Evolutionary conservation across 2,113 vertebrate species (phyloP), one percentile per base, ranked within the genome.

Genomic region (Thamnophis sirtalis): DNA sequence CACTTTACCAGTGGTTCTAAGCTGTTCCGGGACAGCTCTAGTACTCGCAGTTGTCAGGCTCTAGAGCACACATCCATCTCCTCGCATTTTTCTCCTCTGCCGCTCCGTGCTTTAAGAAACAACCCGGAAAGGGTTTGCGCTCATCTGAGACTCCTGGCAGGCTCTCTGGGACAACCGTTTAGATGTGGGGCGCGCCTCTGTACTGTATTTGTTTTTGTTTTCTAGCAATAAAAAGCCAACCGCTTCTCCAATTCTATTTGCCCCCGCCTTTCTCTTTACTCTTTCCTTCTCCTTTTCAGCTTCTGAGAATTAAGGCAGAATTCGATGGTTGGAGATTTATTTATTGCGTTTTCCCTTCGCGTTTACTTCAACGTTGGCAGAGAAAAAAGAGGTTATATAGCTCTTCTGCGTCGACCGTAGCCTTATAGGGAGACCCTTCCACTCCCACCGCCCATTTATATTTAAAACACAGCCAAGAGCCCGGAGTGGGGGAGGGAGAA

Each of bases 371-470:
- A 3, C 24, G 17, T 80, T 89, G 48, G 38, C 13, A 33, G 33
- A 43, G 73, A 21, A 6, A 7, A 4, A 33, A 26, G 13, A 19
- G 56, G 26, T 33, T 85, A 56, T 21, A 63, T 21, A 63, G 54
- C 95, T 95, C 95, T 97, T 96, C 96, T 95, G 96, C 96, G 96
- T 96, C 95, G 96, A 97, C 96, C 93, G 95, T 96, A 96, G 97
- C 96, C 96, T 96, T 96, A 93, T 96, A 95, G 95, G 95, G 96
- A 97, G 95, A 97, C 96, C 96, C 92, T 24, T 3, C 73, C 54
- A 26, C 86, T 60, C 1, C 91, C 49, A 11, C 58, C 58, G 80
- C 55, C 91, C 89, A 97, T 96, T 97, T 97, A 96, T 96, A 97
- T 98, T 97, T 97, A 92, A 95, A 96, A 96, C 95, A 95, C 11